Base-by-base conservation (phyloP, 1,140 invertebrate species). In the Andrena cerasifolii region DNA sequence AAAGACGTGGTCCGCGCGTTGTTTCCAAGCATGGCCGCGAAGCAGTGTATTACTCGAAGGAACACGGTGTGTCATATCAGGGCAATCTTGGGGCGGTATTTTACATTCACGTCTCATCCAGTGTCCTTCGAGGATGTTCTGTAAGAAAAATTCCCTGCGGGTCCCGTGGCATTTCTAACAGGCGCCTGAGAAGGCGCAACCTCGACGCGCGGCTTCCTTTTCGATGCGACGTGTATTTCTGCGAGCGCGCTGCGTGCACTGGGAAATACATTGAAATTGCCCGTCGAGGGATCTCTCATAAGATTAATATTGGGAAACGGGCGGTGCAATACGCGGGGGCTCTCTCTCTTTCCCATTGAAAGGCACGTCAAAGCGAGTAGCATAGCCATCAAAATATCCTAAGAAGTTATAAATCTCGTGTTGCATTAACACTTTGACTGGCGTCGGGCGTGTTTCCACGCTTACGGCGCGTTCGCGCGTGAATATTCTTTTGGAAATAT, bases 51-150 rank as follows among this genome's bases (percentile, higher is more conserved):
- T 5, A 21, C 31, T 72, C 7, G n/a, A 56, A 33, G 28, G 14
- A 26, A 28, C 0, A n/a, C 36, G 21, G 53, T 74, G 18, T 26
- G 26, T 53, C 71, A 40, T 40, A 24, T 26, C 14, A 54, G 31
- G 28, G 24, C 72, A 67, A 75, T 66, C 62, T 47, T 49, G 66
- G n/a, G 51, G 18, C 49, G 47, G 66, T 74, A 75, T 67, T 75
- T 75, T 75, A 66, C 45, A 75, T 67, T 56, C 72, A 33, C 49
- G n/a, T 66, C n/a, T 26, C 12, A 63, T 53, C 21, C 3, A n/a
- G 8, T 61, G 33, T 61, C 58, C 33, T 73, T 5, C 18, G 33
- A 33, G 49, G 16, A 10, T n/a, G 7, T 75, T 56, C 49, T 54
- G 28, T 40, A 63, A 45, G 61, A 36, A 75, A n/a, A 75, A 67